These are phyloP conservation scores for Sicus ferrugineus DNA, from an alignment of 2,888 invertebrate species.

Conservation along the genomic window DNA sequence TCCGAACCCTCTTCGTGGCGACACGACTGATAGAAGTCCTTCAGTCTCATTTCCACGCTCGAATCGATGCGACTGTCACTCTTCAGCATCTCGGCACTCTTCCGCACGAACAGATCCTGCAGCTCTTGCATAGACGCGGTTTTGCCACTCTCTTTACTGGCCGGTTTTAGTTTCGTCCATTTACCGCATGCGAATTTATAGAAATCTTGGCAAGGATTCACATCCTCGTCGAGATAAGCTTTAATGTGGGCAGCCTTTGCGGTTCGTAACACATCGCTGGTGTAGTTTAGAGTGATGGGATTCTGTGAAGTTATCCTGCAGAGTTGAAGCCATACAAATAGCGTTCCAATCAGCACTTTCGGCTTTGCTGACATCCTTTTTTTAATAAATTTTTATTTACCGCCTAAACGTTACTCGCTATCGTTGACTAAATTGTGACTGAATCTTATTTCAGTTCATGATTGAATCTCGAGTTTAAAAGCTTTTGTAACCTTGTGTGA, in stretches of 20 bases:
- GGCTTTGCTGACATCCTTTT: background rate
- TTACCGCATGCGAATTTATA: constrained; percentile 61
- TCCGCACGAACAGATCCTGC: constrained; percentile 53
- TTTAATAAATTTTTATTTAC: constrained; percentile 6
- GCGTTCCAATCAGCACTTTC: background rate
- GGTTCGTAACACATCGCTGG: constrained; percentile 51
- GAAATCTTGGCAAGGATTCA: constrained; percentile 54
- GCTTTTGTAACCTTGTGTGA: background rate
- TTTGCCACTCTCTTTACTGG: constrained; percentile 42
- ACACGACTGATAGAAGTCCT: constrained; percentile 56
- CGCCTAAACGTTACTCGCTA: background rate
- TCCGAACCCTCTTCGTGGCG: constrained; percentile 45
- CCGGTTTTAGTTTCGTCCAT: constrained; percentile 54
- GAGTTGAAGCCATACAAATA: constrained; percentile 18
- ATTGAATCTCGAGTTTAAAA: background rate
- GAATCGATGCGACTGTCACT: constrained; percentile 44
- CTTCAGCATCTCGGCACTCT: constrained; percentile 55
- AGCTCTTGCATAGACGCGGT: constrained; percentile 55
- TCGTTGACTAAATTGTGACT: constrained; percentile 18
- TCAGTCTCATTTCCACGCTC: constrained; percentile 52
- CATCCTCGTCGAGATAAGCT: constrained; percentile 51
- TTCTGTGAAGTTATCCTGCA: constrained; percentile 8
- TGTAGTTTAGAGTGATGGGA: constrained; percentile 49
- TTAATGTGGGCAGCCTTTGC: constrained; percentile 57
- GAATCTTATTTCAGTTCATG: constrained; percentile 42